Evolutionary conservation across 1,140 invertebrate species (phyloP), one percentile per base, ranked within the genome.

Genomic region (Drosophila rufa): DNA sequence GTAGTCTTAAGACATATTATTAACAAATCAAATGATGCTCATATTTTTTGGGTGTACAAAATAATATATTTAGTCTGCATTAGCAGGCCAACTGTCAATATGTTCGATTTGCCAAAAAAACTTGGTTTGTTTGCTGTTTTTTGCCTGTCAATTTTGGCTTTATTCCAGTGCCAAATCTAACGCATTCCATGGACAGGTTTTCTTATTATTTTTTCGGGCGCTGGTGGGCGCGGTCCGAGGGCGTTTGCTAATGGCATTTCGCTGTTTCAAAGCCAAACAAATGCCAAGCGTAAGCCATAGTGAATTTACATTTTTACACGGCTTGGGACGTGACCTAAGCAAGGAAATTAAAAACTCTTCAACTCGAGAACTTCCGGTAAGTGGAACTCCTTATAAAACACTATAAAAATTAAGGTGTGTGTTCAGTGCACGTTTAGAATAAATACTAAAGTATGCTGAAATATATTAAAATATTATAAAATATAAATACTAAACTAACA

Each of bases 231-330:
- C 77, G 68, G 59, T 60, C 64, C 58, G 36, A 40, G 48, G 65
- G 62, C 75, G 62, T 65, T 83, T 62, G 64, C 81, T 83, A 83
- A 83, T 83, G 82, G 81, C 79, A 84, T 80, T 83, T 84, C 38
- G 60, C 51, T 84, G 81, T 83, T 62, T 51, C 30, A 53, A 75
- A 75, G 47, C 40, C 56, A 53, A 60, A 73, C 45, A 74, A 75
- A 64, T 59, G 67, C 53, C 42, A 81, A 47, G n/a, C 48, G 65
- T 57, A 70, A 83, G 40, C 61, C 42, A 25, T 43, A 53, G 68
- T 57, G 46, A 73, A 47, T 47, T 36, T 55, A 33, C 14, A 43
- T 38, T 40, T 19, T 12, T 6, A 48, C 30, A 48, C 46, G 47
- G 38, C 30, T 53, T 51, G 66, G n/a, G 62, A 69, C 62, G 67